Evolutionary conservation across 2,888 invertebrate genomes (phyloP).

Genomic region (Cantharis nigra): DNA sequence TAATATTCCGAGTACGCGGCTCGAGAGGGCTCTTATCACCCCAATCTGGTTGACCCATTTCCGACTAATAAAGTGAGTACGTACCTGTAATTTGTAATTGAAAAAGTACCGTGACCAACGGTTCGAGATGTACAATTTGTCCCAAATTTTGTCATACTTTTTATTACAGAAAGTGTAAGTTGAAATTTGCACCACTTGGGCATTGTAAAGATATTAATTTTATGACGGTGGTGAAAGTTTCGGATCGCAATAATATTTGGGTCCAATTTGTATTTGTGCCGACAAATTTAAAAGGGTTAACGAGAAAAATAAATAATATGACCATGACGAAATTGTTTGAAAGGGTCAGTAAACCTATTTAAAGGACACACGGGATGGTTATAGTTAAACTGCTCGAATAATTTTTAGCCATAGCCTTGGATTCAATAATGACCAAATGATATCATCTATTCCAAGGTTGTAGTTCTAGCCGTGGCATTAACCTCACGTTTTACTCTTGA

Average conservation of each 20-base stretch:
- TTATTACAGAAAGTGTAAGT: not conserved
- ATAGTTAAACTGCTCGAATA: conserved; percentile 27
- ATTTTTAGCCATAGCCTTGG: conserved; percentile 34
- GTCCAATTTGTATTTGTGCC: not conserved
- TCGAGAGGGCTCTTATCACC: not conserved
- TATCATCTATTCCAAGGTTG: conserved; percentile 36
- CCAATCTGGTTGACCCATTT: not conserved
- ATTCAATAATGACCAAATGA: conserved; percentile 25
- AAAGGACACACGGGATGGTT: conserved; percentile 26
- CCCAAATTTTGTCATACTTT: not conserved
- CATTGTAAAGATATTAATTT: conserved; percentile 17
- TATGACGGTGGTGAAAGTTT: conserved; percentile 21
- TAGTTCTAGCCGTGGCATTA: conserved; percentile 23
- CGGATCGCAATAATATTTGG: not conserved
- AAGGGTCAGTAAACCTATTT: conserved; percentile 30
- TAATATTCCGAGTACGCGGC: not conserved
- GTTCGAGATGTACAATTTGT: not conserved
- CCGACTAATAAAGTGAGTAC: not conserved
- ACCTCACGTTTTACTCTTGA: conserved; percentile 28
- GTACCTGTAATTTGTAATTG: not conserved
- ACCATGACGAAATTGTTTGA: conserved; percentile 7
- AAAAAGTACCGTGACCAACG: not conserved
- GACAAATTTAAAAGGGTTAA: not conserved
- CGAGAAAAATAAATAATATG: conserved; percentile 7
- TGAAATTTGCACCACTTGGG: not conserved